Evolutionary conservation across 2,888 invertebrate species (phyloP), one percentile per base, ranked within the genome.

Genomic region (Ischnura elegans): DNA sequence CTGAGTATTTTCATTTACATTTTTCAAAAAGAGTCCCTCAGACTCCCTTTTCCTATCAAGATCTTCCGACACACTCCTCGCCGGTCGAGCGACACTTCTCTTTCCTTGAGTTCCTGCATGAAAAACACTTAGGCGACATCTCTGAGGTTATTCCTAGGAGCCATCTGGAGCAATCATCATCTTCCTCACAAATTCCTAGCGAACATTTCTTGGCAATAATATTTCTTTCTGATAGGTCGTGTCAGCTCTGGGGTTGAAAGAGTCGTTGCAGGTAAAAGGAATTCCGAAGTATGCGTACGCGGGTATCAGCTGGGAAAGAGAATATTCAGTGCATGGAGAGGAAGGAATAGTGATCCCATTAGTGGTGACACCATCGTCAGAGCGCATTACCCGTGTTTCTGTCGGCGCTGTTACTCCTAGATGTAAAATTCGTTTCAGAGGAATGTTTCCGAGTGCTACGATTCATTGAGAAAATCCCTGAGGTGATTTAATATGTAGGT

Each of bases 211-310:
- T 90, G 43, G 90, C 66, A 61, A 90, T 61, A 55, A 90, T 61
- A 90, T 66, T 90, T 90, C 90, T 43, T 47, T n/a, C 29, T 43
- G 90, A 90, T 90, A 42, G 90, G 61, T 55, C 55, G 43, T 66
- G 51, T 90, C 43, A n/a, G 90, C n/a, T 51, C 21, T 16, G 55
- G 61, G 55, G 55, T 0, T 5, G 5, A 10, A n/a, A 66, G 29
- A 51, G 55, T 55, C 55, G 21, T 42, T 21, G 51, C n/a, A n/a
- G 43, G 25, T n/a, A 46, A n/a, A 19, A 45, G 46, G 45, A 86
- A 86, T 25, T 51, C 21, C 36, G 36, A 25, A 45, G 86, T 43
- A 10, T 5, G 86, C 13, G 45, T 45, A 2, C 19, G 86, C 13
- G 86, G 86, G 8, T 21, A 46, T 0, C 19, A n/a, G n/a, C n/a